Base-by-base conservation (phyloP, 1,140 invertebrate species). In the Drosophila seguyi region DNA sequence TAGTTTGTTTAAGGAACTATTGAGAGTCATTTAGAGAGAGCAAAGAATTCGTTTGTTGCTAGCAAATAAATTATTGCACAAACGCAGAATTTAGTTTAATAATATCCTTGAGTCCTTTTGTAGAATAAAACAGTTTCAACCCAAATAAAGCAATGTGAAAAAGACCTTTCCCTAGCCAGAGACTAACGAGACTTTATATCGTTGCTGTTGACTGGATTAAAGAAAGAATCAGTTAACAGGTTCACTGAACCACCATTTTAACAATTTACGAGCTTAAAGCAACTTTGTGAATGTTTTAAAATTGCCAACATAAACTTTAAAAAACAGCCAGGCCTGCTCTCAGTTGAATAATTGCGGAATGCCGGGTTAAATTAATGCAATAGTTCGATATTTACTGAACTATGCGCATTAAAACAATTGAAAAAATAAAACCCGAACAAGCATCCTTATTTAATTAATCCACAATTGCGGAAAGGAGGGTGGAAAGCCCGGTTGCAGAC, bases 361-460 rank as follows among this genome's bases (percentile, higher is more conserved):
- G 7, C 50, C 20, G 20, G 2, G 2, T 36, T 42, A 63, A 76
- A 60, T 72, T 59, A 87, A 65, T 65, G 76, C 65, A 36, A 79
- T 69, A 58, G 59, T 53, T 67, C 29, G 36, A 48, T 42, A 47
- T 47, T 45, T 59, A 73, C 41, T 25, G 57, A 61, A 61, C 34
- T 34, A 36, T 29, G 8, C 13, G 11, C 16, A 47, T 50, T 41
- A 36, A 69, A 71, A 48, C 47, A 29, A 48, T n/a, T 14, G 18
- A 41, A 39, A 39, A 38, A 45, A 22, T 31, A 29, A 68, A 38
- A 27, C 38, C 25, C 69, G 45, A 76, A 67, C 57, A 47, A 18
- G 41, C 44, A 47, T 34, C 61, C 42, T 68, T 67, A 76, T 84
- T 84, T 68, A 81, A 85, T 85, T 74, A 85, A 81, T 66, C 59